Evolutionary conservation across 2,888 invertebrate genomes (phyloP).

Genomic region (Latheticus oryzae): DNA sequence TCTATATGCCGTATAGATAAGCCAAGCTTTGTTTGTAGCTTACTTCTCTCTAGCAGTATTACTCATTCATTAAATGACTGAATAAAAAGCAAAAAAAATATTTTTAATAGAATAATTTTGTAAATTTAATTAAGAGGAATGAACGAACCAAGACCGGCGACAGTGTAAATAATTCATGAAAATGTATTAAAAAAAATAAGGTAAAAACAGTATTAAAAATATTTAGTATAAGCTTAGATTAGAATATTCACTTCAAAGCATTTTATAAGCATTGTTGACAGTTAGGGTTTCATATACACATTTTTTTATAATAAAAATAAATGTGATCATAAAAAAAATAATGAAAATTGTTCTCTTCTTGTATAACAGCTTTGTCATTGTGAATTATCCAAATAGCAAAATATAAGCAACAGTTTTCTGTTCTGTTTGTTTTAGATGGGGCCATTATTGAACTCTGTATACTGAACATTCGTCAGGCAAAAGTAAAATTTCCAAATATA

Average conservation of each 20-base stretch:
- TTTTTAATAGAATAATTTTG: constrained; percentile 41
- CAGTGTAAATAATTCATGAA: constrained; percentile 48
- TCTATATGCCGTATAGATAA: too few relatives aligned
- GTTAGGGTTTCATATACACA: constrained; percentile 41
- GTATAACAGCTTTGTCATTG: constrained; percentile 39
- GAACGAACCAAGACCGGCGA: constrained; percentile 50
- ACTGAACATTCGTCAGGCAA: constrained; percentile 48
- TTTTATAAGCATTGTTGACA: constrained; percentile 41
- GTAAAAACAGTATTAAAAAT: constrained; percentile 38
- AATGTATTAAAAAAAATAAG: constrained; percentile 38
- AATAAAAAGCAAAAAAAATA: constrained; percentile 29
- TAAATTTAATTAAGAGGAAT: constrained; percentile 29
- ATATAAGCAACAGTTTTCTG: constrained; percentile 22
- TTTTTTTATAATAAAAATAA: constrained; percentile 38
- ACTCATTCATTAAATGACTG: constrained; percentile 35
- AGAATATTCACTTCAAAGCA: constrained; percentile 32
- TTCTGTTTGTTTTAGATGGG: constrained; percentile 45
- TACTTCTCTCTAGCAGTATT: constrained; percentile 38
- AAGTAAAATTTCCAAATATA: constrained; percentile 38
- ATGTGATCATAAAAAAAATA: constrained; percentile 39
- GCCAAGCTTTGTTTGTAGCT: too few relatives aligned
- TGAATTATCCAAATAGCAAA: constrained; percentile 32
- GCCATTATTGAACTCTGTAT: constrained; percentile 52
- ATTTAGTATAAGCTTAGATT: constrained; percentile 20
- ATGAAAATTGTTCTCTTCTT: constrained; percentile 36